A percentile compares a stretch with the other conserved stretches of the same genome.
Evolutionary conservation across 2,113 vertebrate genomes (phyloP).

Genomic region (Pseudorasbora parva): DNA sequence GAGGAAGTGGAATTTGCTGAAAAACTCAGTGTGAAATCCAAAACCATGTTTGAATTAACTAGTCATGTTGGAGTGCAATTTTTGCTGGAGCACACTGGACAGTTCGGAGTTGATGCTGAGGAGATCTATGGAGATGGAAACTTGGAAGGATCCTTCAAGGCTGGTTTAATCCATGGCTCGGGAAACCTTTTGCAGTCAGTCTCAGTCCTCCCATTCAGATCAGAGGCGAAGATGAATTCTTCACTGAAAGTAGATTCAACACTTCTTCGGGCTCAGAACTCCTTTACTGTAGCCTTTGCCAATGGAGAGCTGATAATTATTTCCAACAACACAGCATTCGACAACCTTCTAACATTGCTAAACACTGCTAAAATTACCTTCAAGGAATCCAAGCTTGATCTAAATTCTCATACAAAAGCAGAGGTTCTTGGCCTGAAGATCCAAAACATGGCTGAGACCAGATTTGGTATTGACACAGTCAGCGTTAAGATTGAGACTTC

Average conservation of each 20-base stretch:
- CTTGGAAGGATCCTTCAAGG: constrained; percentile 73
- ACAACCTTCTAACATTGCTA: constrained; percentile 70
- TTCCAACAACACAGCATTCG: constrained; percentile 80
- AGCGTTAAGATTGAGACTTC: constrained; percentile 81
- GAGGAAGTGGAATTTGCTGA: constrained; percentile 70
- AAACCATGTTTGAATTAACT: constrained; percentile 73
- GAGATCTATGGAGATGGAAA: constrained; percentile 71
- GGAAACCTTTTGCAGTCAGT: constrained; percentile 71
- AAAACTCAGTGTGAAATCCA: constrained; percentile 69
- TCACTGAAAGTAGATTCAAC: constrained; percentile 80
- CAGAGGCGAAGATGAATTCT: constrained; percentile 76
- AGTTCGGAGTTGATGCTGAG: constrained; percentile 70
- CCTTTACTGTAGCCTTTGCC: constrained; percentile 71
- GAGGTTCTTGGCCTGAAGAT: constrained; percentile 72
- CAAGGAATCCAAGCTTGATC: constrained; percentile 76
- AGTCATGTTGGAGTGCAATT: constrained; percentile 80
- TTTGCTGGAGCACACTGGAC: constrained; percentile 67
- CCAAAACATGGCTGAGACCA: constrained; percentile 79
- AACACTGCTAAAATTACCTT: constrained; percentile 79
- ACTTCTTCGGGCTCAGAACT: constrained; percentile 78
- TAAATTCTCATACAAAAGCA: constrained; percentile 81
- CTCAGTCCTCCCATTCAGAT: constrained; percentile 67
- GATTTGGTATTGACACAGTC: constrained; percentile 73
- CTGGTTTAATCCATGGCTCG: constrained; percentile 75
- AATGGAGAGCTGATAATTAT: constrained; percentile 73